A percentile compares a stretch with the other conserved stretches of the same genome.
phyloP scores from a whole-genome alignment of 2,797 vertebrate genomes.

The Pipistrellus nathusii region DNA sequence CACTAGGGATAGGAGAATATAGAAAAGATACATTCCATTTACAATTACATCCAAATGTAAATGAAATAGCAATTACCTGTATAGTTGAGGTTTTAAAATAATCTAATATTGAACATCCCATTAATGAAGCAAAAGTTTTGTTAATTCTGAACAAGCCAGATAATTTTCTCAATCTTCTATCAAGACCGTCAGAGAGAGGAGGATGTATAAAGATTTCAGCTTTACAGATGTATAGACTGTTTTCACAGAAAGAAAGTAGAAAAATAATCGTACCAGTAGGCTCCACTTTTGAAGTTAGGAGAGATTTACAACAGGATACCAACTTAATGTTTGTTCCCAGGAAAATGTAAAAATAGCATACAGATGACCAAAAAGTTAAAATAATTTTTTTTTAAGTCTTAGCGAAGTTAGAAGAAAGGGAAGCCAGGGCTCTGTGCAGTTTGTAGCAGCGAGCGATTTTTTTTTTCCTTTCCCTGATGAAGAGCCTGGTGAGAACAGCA shows the following conservation, averaged over 20 bases:
- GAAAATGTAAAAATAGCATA: neutral
- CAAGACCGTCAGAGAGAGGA: neutral
- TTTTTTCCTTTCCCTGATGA: conserved; percentile 32
- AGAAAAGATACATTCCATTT: conserved; percentile 18
- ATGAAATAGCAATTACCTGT: neutral
- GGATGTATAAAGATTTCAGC: neutral
- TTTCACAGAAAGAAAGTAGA: neutral
- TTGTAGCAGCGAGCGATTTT: neutral
- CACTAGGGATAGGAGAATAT: neutral
- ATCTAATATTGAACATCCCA: conserved; percentile 26
- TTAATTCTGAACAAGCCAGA: conserved; percentile 25
- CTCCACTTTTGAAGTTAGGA: conserved; percentile 29
- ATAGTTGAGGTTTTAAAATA: conserved; percentile 34
- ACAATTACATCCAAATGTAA: conserved; percentile 22
- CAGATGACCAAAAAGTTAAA: conserved; percentile 1
- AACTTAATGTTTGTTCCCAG: conserved; percentile 7
- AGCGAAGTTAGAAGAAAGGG: conserved; percentile 44
- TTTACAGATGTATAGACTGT: conserved; percentile 17
- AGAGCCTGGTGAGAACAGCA: conserved; percentile 44
- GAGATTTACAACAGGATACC: neutral
- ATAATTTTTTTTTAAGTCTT: neutral
- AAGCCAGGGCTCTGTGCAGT: neutral
- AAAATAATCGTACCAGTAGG: neutral
- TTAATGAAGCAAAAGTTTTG: conserved; percentile 48
- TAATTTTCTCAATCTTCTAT: conserved; percentile 5